A percentile compares a stretch with the other conserved stretches of the same genome.
Conservation (phyloP, 2,113 vertebrate genomes). For the Albula glossodonta region DNA sequence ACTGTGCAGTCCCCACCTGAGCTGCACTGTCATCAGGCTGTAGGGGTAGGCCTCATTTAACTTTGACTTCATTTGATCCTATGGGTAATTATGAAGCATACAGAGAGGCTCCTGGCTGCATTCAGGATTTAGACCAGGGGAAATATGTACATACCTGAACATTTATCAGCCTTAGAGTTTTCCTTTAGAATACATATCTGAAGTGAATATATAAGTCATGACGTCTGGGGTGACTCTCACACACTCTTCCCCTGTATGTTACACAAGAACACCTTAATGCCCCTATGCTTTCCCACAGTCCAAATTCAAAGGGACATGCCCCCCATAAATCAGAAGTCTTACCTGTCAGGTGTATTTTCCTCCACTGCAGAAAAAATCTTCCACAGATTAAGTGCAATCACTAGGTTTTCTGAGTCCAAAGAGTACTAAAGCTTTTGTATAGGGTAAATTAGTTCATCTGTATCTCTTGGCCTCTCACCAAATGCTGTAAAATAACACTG, state of each 20-base stretch:
- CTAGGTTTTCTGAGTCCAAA: slow-evolving; percentile 19
- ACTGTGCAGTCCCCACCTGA: no score
- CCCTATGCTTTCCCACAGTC: background rate
- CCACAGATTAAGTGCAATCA: slow-evolving; percentile 20
- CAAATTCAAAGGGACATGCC: background rate
- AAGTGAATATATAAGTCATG: background rate
- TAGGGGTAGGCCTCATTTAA: no score
- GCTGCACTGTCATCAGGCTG: no score
- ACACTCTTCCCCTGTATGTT: background rate
- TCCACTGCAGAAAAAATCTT: background rate
- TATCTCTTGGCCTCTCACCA: slow-evolving; percentile 1
- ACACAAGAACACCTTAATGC: background rate
- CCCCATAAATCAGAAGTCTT: background rate
- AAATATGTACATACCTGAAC: no score
- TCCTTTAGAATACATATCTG: background rate
- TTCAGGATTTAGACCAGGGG: no score
- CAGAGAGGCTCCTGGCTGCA: no score
- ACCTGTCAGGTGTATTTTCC: background rate
- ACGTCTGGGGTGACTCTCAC: background rate
- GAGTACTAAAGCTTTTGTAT: slow-evolving; percentile 26
- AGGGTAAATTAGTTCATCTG: slow-evolving; percentile 24
- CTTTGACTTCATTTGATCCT: no score
- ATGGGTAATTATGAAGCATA: no score
- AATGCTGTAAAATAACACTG: slow-evolving; percentile 23
- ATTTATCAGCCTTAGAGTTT: background rate